Percentiles rank a stretch among this genome's conserved stretches.
Evolutionary conservation across 2,888 invertebrate species (phyloP).

Genomic region (Acanthosepion esculentum): DNA sequence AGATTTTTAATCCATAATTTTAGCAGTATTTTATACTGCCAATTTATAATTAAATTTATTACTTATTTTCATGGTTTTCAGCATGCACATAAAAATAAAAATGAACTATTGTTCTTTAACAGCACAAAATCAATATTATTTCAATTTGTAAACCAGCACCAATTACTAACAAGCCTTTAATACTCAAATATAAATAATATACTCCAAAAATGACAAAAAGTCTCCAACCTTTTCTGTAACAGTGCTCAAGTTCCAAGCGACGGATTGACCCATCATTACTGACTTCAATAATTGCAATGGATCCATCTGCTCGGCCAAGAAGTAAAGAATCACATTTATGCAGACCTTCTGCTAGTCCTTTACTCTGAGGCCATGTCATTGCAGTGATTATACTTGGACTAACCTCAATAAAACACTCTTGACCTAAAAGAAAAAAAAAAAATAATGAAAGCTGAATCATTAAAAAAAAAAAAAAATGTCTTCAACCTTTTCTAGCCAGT

Average conservation of each 20-base stretch:
- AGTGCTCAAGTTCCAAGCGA: conserved; percentile 69
- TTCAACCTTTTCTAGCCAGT: too few relatives aligned
- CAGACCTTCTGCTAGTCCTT: conserved; percentile 69
- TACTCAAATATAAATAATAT: not conserved
- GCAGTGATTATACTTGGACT: conserved; percentile 73
- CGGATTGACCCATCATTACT: conserved; percentile 66
- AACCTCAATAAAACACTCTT: conserved; percentile 76
- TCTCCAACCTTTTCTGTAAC: conserved; percentile 66
- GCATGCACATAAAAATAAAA: too few relatives aligned
- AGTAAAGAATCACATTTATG: conserved; percentile 76
- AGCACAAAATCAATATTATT: not conserved
- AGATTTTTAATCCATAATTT: too few relatives aligned
- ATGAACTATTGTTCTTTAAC: too few relatives aligned
- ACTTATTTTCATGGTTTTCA: too few relatives aligned
- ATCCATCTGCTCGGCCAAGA: conserved; percentile 79
- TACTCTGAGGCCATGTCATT: conserved; percentile 77
- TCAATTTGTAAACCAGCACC: not conserved
- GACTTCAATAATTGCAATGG: conserved; percentile 71
- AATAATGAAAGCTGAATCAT: too few relatives aligned
- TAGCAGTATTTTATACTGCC: too few relatives aligned
- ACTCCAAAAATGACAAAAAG: not conserved
- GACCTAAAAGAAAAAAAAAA: conserved; percentile 65
- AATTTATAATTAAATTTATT: too few relatives aligned
- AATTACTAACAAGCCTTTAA: not conserved
- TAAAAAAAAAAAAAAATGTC: not conserved